A percentile compares a stretch with the other conserved stretches of the same genome.
phyloP scores from a whole-genome alignment of 2,888 invertebrate genomes.

The Aquatica leii region DNA sequence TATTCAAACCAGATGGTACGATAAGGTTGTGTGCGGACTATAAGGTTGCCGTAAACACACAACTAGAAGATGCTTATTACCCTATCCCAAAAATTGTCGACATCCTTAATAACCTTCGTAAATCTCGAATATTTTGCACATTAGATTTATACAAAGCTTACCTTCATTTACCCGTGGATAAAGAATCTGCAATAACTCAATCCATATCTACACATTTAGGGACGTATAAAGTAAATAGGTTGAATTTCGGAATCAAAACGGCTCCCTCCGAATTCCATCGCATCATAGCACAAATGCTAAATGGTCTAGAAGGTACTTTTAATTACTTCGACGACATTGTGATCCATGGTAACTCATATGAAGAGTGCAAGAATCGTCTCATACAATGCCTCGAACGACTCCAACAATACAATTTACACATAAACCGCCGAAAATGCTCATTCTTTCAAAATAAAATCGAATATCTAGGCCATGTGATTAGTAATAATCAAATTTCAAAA shows the following conservation, averaged over 20 bases:
- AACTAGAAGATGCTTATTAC: not conserved
- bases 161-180: not conserved
- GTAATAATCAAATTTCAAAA: not conserved
- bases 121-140: not conserved
- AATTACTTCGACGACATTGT: constrained; percentile 2
- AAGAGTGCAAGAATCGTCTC: not conserved
- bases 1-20: not conserved
- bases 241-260: not conserved
- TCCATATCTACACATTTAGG: not conserved
- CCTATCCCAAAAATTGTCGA: not conserved
- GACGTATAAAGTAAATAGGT: not conserved
- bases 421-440: not conserved
- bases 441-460: not conserved
- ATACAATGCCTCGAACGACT: not conserved
- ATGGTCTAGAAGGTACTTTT: not conserved
- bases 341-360: not conserved
- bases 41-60: not conserved
- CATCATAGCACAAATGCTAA: not conserved
- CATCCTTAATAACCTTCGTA: not conserved
- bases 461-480: not conserved
- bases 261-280: not conserved
- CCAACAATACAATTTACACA: not conserved
- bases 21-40: not conserved
- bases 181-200: not conserved
- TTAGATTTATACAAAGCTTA: not conserved